A percentile compares a stretch with the other conserved stretches of the same genome.
Evolutionary conservation across 2,888 invertebrate species (phyloP).

Genomic region (Cyclophora punctaria): DNA sequence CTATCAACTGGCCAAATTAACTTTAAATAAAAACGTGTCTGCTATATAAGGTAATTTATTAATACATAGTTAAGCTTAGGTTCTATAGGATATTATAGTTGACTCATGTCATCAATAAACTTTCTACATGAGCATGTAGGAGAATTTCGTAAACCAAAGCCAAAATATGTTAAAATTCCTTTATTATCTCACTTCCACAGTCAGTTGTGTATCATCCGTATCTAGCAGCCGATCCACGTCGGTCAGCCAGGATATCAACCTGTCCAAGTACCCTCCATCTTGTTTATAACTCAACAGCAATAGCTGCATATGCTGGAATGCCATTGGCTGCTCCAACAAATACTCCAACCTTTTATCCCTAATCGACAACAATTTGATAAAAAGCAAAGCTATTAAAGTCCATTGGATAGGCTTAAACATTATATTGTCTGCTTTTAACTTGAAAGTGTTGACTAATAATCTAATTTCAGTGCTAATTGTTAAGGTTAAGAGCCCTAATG

Average conservation of each 20-base stretch:
- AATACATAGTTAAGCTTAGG: no score
- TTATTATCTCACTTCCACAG: conserved; percentile 24
- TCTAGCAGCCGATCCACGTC: conserved; percentile 64
- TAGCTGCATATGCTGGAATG: conserved; percentile 60
- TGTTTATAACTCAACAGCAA: conserved; percentile 66
- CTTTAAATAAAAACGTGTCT: no score
- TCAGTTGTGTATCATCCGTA: conserved; percentile 53
- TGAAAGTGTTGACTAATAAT: conserved; percentile 77
- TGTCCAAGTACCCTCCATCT: conserved; percentile 66
- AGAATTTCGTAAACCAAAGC: no score
- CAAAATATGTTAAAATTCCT: no score
- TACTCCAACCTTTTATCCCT: conserved; percentile 44
- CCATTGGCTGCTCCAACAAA: conserved; percentile 42
- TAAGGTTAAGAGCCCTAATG: conserved; percentile 57
- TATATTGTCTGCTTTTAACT: conserved; percentile 81
- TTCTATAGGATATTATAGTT: no score
- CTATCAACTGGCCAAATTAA: no score
- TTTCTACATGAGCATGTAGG: no score
- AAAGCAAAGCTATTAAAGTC: conserved; percentile 80
- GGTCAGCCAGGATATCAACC: conserved; percentile 65
- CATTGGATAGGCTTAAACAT: conserved; percentile 82
- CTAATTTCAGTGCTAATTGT: conserved; percentile 62
- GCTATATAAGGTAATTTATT: no score
- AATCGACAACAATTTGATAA: conserved; percentile 77
- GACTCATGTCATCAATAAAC: no score